These are phyloP conservation scores for Hermetia illucens DNA, from an alignment of 1,140 invertebrate species.

Conservation along the genomic window DNA sequence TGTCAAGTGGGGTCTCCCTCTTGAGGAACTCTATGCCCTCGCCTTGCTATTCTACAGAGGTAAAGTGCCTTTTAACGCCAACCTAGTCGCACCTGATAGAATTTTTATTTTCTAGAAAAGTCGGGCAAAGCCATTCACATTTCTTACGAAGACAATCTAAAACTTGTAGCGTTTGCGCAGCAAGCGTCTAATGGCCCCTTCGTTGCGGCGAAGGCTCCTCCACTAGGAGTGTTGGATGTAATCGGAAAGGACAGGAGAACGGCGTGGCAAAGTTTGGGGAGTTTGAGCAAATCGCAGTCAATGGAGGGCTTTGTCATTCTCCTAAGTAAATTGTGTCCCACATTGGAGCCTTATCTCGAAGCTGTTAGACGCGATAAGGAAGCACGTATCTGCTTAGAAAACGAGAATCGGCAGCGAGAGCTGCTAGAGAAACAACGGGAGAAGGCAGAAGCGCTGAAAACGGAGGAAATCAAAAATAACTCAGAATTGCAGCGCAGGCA, in stretches of 20 bases:
- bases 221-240: conserved; percentile 86
- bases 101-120: conserved; percentile 60
- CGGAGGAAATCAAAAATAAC: conserved; percentile 37
- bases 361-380: conserved; percentile 77
- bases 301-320: conserved; percentile 85
- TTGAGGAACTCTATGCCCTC: conserved; percentile 72
- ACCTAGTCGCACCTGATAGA: conserved; percentile 8
- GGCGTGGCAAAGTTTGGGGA: conserved; percentile 83
- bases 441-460: conserved; percentile 39
- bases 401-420: conserved; percentile 24
- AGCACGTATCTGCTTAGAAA: conserved; percentile 40
- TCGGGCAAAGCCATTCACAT: conserved; percentile 89
- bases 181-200: conserved; percentile 82
- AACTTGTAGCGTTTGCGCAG: conserved; percentile 80
- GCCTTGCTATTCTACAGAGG: conserved; percentile 82
- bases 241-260: conserved; percentile 84
- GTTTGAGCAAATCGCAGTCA: conserved; percentile 71
- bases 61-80: conserved; percentile 26
- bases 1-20: conserved; percentile 44
- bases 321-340: conserved; percentile 68
- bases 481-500: conserved; percentile 57
- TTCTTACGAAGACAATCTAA: conserved; percentile 85
- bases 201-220: conserved; percentile 56
- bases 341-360: conserved; percentile 84
- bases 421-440: conserved; percentile 31